phyloP scores from a whole-genome alignment of 1,140 invertebrate genomes.

The Octopus sinensis region DNA sequence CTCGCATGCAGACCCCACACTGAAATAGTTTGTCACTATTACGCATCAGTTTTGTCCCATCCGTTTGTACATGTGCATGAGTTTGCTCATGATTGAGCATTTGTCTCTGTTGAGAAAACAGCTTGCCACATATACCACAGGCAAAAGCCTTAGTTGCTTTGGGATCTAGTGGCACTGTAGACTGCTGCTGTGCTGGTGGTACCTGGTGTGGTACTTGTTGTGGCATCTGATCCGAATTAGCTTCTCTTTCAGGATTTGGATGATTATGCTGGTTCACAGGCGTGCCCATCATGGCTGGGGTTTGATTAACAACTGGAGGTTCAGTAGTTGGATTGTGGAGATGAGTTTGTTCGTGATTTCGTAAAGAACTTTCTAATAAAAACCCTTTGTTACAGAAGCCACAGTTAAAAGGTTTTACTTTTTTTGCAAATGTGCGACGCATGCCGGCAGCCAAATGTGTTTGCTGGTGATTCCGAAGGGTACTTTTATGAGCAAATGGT shows the following conservation, averaged over 20 bases:
- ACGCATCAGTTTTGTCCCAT: neutral
- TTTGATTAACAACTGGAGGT: neutral
- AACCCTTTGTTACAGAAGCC: neutral
- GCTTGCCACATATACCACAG: neutral
- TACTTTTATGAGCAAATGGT: conserved; percentile 83
- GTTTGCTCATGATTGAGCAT: neutral
- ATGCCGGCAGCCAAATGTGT: conserved; percentile 76
- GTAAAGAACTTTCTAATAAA: neutral
- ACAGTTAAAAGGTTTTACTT: neutral
- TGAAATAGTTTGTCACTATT: neutral
- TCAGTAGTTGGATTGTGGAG: neutral
- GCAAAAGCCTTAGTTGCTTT: neutral
- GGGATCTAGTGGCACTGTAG: neutral
- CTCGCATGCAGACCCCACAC: conserved; percentile 70
- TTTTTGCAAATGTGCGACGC: neutral
- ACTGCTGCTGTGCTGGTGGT: neutral
- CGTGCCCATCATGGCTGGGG: no score
- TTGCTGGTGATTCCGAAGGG: conserved; percentile 71
- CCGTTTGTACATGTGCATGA: neutral
- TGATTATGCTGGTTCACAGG: neutral
- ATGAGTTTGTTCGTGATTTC: conserved; percentile 3
- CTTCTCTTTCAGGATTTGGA: neutral
- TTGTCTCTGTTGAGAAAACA: neutral
- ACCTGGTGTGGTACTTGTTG: neutral
- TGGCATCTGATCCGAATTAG: neutral